These are phyloP conservation scores for Parthenolecanium corni DNA, from an alignment of 2,888 invertebrate genomes.

Conservation along the genomic window DNA sequence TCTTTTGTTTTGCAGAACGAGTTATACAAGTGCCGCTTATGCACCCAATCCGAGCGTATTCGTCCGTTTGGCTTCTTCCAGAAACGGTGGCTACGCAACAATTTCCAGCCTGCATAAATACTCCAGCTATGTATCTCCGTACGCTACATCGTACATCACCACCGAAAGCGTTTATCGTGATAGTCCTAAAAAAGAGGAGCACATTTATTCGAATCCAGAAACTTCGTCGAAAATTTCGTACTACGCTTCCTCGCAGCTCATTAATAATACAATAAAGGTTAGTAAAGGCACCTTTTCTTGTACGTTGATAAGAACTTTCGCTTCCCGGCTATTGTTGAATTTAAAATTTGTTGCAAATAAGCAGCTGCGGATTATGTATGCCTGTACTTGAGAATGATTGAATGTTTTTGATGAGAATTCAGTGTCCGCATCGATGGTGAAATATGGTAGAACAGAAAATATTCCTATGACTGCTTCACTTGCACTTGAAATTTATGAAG, in stretches of 20 bases:
- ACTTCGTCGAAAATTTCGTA: conserved; percentile 56
- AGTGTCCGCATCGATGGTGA: too few relatives aligned
- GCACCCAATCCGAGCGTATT: conserved; percentile 66
- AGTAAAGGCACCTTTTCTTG: neutral
- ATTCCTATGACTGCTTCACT: too few relatives aligned
- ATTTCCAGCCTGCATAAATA: conserved; percentile 70
- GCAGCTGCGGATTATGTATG: too few relatives aligned
- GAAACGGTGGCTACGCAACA: conserved; percentile 70
- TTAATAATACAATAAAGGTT: conserved; percentile 20
- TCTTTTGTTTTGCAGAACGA: conserved; percentile 46
- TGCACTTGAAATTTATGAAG: too few relatives aligned
- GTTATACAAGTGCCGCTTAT: conserved; percentile 64
- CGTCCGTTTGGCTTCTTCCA: conserved; percentile 58
- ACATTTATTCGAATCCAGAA: conserved; percentile 49
- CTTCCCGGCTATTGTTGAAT: too few relatives aligned
- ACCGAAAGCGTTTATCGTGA: conserved; percentile 21
- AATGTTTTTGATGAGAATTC: too few relatives aligned
- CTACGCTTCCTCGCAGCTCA: conserved; percentile 64
- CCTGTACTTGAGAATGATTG: too few relatives aligned
- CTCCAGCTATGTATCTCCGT: conserved; percentile 48
- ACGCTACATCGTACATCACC: conserved; percentile 47
- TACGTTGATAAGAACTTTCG: too few relatives aligned
- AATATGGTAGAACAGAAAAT: too few relatives aligned
- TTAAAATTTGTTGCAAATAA: too few relatives aligned
- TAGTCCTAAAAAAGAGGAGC: conserved; percentile 31